Conservation (phyloP, 92 coral and sea anemone species). For the Epizoanthus rinbou region DNA sequence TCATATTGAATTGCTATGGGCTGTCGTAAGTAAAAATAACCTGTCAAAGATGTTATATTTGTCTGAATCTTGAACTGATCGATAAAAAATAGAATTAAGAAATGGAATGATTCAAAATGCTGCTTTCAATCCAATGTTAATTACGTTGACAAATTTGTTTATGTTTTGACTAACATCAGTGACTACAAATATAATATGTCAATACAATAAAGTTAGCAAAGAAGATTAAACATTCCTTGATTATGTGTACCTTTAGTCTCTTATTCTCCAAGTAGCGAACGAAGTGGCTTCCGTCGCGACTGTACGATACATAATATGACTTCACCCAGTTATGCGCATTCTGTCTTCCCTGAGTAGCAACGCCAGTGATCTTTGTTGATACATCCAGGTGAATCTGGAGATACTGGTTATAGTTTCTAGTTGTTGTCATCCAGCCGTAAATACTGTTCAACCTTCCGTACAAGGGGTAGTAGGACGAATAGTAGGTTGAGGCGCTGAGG, state of each 20-base stretch:
- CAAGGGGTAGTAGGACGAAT: constrained; percentile 11
- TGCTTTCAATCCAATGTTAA: no score
- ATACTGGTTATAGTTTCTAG: background rate
- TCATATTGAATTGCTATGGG: no score
- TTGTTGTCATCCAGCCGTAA: constrained; percentile 19
- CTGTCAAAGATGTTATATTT: no score
- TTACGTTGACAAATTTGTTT: no score
- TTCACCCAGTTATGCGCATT: constrained; percentile 1
- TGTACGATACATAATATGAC: constrained; percentile 5
- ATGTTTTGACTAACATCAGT: no score
- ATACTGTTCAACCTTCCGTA: constrained; percentile 8
- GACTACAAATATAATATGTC: background rate
- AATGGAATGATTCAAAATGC: no score
- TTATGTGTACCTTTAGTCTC: background rate
- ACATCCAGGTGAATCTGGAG: background rate
- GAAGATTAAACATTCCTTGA: background rate
- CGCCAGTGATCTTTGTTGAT: background rate
- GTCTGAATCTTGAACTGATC: no score
- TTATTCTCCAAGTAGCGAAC: background rate
- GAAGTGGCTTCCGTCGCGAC: constrained; percentile 5
- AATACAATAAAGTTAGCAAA: no score
- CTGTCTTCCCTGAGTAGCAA: constrained; percentile 23
- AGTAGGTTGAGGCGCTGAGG: constrained; percentile 9
- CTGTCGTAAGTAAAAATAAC: no score
- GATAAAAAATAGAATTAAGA: no score